Evolutionary conservation across 2,888 invertebrate genomes (phyloP).

Genomic region (Sipha maydis): DNA sequence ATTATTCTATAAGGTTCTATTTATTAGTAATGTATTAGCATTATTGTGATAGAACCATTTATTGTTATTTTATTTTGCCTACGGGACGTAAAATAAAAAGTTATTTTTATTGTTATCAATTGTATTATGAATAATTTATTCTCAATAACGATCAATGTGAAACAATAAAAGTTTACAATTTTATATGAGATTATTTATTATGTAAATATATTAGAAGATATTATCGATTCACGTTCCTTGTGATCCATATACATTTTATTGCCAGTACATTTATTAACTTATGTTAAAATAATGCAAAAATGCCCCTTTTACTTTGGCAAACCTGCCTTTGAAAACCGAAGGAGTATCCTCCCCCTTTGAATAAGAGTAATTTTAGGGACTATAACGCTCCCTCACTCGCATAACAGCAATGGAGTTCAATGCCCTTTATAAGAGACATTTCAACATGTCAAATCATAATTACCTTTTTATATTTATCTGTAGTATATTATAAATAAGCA

Average conservation of each 20-base stretch:
- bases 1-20: too few relatives aligned
- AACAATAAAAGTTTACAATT: background rate
- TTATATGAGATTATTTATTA: slow-evolving; percentile 12
- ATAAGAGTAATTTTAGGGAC: slow-evolving; percentile 29
- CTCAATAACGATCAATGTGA: background rate
- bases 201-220: background rate
- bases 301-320: slow-evolving; percentile 44
- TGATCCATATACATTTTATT: background rate
- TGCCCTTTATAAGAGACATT: slow-evolving; percentile 42
- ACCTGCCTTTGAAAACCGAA: slow-evolving; percentile 4
- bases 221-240: too few relatives aligned
- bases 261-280: background rate
- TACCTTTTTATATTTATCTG: slow-evolving; percentile 1
- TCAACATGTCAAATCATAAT: slow-evolving; percentile 41
- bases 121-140: background rate
- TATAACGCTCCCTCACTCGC: slow-evolving; percentile 24
- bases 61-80: too few relatives aligned
- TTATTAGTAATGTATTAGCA: too few relatives aligned
- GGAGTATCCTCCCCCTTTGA: slow-evolving; percentile 25
- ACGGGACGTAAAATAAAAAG: too few relatives aligned
- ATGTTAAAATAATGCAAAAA: slow-evolving; percentile 40
- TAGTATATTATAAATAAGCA: background rate
- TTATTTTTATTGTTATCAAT: too few relatives aligned
- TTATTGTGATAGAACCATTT: too few relatives aligned
- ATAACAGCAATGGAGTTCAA: slow-evolving; percentile 12